These are phyloP conservation scores for Medauroidea extradentata DNA, from an alignment of 1,140 invertebrate genomes.

Conservation along the genomic window DNA sequence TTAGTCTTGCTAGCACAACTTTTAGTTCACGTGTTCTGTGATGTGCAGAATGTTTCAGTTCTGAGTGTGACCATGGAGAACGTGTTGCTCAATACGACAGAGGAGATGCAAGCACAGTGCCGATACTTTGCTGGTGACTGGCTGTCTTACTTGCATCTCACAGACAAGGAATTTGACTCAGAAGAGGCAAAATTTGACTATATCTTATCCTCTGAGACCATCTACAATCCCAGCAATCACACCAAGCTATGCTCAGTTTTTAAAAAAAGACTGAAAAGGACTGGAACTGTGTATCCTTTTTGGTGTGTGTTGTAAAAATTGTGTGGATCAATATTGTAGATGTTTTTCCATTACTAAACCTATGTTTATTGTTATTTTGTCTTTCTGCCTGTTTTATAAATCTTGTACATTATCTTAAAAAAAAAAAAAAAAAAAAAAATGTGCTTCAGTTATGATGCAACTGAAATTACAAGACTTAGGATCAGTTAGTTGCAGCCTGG, in stretches of 20 bases:
- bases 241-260: constrained; percentile 68
- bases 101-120: constrained; percentile 35
- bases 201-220: constrained; percentile 87
- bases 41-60: constrained; percentile 69
- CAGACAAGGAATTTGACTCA: constrained; percentile 33
- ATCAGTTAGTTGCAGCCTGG: too few relatives aligned
- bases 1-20: too few relatives aligned
- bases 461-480: too few relatives aligned
- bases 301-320: too few relatives aligned
- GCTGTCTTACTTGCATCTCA: constrained; percentile 55
- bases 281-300: constrained; percentile 57
- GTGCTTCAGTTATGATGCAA: too few relatives aligned
- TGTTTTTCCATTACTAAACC: too few relatives aligned
- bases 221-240: constrained; percentile 80
- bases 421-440: too few relatives aligned
- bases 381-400: too few relatives aligned
- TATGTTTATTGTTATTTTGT: too few relatives aligned
- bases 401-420: too few relatives aligned
- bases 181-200: constrained; percentile 61
- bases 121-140: constrained; percentile 80
- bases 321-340: too few relatives aligned
- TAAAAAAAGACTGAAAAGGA: constrained; percentile 55
- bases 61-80: constrained; percentile 74
- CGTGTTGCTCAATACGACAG: constrained; percentile 60
- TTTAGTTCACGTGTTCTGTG: constrained; percentile 1